Conservation (phyloP, 2,797 vertebrate genomes). For the Rallus crepitans region DNA sequence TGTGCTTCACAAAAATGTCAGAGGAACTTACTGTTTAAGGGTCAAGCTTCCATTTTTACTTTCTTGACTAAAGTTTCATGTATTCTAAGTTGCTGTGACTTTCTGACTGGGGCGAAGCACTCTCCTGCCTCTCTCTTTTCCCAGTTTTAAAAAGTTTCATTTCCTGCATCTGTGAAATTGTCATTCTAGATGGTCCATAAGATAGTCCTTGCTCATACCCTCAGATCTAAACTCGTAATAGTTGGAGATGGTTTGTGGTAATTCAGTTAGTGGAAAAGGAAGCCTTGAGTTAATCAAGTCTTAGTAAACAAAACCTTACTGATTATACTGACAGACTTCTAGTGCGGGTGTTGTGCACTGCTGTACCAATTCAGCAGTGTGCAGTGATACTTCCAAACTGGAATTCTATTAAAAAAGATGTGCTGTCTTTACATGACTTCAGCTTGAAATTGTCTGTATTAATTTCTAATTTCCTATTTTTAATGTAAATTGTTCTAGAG, state of each 20-base stretch:
- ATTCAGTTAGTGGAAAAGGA: neutral
- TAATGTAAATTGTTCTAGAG: neutral
- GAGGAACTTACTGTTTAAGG: neutral
- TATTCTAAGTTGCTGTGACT: neutral
- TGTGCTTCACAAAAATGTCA: neutral
- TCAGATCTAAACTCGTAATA: neutral
- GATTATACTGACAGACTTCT: neutral
- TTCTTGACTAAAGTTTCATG: neutral
- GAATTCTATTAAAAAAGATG: neutral
- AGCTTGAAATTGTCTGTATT: neutral
- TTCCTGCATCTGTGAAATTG: neutral
- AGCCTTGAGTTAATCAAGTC: neutral
- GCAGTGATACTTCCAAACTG: neutral
- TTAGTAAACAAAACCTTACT: neutral
- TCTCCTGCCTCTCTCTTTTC: neutral
- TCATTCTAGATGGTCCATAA: rapidly evolving
- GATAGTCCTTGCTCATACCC: neutral
- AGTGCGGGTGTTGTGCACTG: neutral
- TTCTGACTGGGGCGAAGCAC: neutral
- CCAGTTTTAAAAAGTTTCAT: neutral
- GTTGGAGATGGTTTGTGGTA: neutral
- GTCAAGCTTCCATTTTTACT: neutral
- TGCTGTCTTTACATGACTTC: neutral
- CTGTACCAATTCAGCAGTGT: neutral
- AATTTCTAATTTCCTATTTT: neutral